Evolutionary conservation across 2,888 invertebrate genomes (phyloP).

Genomic region (Euspilapteryx auroguttella): DNA sequence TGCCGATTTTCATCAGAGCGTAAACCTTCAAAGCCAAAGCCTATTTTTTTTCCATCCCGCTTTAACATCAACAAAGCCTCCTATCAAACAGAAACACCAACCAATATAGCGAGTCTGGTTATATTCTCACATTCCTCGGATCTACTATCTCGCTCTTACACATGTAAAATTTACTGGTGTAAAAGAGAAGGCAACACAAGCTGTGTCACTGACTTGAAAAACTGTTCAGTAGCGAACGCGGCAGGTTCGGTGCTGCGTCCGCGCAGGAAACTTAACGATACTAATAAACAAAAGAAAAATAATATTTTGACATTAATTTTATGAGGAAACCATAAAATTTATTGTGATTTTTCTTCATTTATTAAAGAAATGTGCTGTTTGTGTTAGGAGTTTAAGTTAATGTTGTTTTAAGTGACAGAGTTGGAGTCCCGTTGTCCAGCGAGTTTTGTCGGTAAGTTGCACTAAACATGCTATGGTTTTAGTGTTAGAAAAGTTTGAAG

Average conservation of each 20-base stretch:
- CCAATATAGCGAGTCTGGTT: constrained; percentile 24
- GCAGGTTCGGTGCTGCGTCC: too few species aligned
- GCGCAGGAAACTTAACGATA: too few species aligned
- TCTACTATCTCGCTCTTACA: constrained; percentile 20
- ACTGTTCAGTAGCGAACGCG: too few species aligned
- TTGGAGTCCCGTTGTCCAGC: constrained; percentile 39
- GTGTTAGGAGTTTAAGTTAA: too few species aligned
- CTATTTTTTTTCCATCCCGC: constrained; percentile 19
- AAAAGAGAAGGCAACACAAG: constrained; percentile 32
- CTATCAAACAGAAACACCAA: constrained; percentile 22
- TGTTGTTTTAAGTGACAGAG: constrained; percentile 1
- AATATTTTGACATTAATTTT: too few species aligned
- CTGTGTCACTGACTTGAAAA: constrained; percentile 58
- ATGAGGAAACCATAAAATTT: too few species aligned
- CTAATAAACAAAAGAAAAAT: too few species aligned
- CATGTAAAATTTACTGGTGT: constrained; percentile 9
- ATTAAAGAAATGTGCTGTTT: too few species aligned
- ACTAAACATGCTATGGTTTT: constrained; percentile 1
- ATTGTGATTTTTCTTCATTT: too few species aligned
- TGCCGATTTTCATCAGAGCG: too few species aligned
- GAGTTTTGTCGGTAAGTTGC: constrained; percentile 33
- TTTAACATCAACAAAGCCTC: constrained; percentile 13
- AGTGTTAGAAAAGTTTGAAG: too few species aligned
- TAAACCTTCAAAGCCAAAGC: too few species aligned
- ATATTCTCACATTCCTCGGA: constrained; percentile 36